Evolutionary conservation across 2,797 vertebrate species (phyloP).

Genomic region (Ataeniobius toweri): DNA sequence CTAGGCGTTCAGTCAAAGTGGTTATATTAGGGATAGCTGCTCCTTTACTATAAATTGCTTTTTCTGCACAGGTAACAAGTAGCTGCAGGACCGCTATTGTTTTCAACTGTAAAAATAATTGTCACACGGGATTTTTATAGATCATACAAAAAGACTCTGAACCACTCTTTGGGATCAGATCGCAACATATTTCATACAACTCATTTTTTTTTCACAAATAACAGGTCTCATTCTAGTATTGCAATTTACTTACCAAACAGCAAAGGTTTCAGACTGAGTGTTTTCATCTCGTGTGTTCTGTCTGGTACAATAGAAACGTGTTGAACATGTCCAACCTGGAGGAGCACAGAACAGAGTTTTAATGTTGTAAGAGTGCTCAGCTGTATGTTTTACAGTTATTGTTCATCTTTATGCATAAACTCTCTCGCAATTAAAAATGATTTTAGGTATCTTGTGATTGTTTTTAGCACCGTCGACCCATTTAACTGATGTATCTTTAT

Average conservation of each 20-base stretch:
- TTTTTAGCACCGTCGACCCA: not conserved
- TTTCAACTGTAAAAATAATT: not conserved
- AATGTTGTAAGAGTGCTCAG: not conserved
- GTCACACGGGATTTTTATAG: no score
- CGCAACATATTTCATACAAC: not conserved
- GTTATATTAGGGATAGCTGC: not conserved
- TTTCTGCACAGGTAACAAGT: not conserved
- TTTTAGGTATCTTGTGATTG: not conserved
- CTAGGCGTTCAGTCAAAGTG: not conserved
- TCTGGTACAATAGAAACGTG: conserved; percentile 84
- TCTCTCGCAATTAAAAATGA: not conserved
- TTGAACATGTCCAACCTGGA: conserved; percentile 84
- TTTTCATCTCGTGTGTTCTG: conserved; percentile 84
- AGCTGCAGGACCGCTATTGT: not conserved
- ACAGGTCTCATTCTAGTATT: not conserved
- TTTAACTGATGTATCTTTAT: not conserved
- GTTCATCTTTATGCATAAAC: no score
- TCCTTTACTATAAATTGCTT: not conserved
- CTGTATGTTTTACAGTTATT: not conserved
- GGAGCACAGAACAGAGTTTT: not conserved
- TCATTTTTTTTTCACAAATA: not conserved
- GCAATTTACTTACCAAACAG: conserved; percentile 76
- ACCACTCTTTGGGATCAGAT: conserved; percentile 26
- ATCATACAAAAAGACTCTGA: not conserved
- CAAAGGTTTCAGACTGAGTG: conserved; percentile 90